Percentiles rank a stretch among this genome's conserved stretches.
These are phyloP conservation scores for Solenopsis invicta DNA, from an alignment of 1,140 invertebrate genomes.

Conservation along the genomic window DNA sequence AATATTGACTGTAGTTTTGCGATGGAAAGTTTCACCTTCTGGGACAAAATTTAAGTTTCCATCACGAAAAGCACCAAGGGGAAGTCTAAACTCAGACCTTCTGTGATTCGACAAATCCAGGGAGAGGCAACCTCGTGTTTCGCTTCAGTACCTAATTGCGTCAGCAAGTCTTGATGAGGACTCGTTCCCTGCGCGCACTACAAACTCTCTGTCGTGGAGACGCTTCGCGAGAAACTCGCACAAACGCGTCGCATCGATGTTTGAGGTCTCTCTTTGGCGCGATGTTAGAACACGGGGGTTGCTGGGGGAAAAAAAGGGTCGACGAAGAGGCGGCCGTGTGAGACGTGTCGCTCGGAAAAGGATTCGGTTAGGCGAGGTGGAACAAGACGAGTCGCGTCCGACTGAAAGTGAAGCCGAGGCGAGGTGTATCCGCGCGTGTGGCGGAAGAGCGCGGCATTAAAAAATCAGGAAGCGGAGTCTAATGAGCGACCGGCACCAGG, in stretches of 20 bases:
- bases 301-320: conserved; percentile 68
- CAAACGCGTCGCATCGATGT: conserved; percentile 18
- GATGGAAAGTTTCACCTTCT: neutral
- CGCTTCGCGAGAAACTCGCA: neutral
- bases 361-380: conserved; percentile 26
- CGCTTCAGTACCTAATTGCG: neutral
- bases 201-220: conserved; percentile 17
- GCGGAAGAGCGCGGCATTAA: conserved; percentile 69
- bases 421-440: conserved; percentile 70
- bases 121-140: neutral
- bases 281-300: conserved; percentile 63
- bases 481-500: conserved; percentile 70
- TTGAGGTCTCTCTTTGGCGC: conserved; percentile 63
- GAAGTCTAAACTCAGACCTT: neutral
- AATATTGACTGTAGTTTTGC: too few relatives aligned
- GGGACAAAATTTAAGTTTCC: neutral
- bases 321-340: conserved; percentile 61
- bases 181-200: neutral
- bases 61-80: neutral
- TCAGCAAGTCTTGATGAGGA: conserved; percentile 9
- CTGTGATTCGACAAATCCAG: neutral
- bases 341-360: conserved; percentile 37
- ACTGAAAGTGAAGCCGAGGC: conserved; percentile 2
- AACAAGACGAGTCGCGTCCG: neutral
- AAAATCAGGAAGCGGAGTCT: conserved; percentile 74